Percentiles rank a stretch among this genome's conserved stretches.
These are phyloP conservation scores for Ariopsis seemanni DNA, from an alignment of 2,113 vertebrate species.

Conservation along the genomic window DNA sequence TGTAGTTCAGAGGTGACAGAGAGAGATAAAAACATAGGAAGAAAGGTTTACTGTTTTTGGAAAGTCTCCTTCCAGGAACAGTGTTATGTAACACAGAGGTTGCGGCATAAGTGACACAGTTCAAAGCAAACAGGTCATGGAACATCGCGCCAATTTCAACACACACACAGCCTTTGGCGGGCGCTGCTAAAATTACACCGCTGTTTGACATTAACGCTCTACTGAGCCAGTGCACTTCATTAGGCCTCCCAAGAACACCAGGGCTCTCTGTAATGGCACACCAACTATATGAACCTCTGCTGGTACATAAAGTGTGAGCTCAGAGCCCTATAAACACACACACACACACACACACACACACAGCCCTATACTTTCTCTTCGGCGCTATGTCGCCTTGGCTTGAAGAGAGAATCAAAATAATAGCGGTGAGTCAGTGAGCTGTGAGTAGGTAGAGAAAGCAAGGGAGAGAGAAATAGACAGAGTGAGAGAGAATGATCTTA, in stretches of 20 bases:
- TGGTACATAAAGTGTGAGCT: constrained; percentile 4
- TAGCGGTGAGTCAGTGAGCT: constrained; percentile 44
- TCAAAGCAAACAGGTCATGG: constrained; percentile 34
- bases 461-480: constrained; percentile 20
- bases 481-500: constrained; percentile 13
- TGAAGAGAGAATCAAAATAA: constrained; percentile 44
- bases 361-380: background rate
- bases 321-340: background rate
- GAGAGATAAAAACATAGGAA: constrained; percentile 69
- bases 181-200: constrained; percentile 16
- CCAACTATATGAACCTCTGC: background rate
- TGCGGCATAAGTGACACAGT: constrained; percentile 18
- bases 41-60: constrained; percentile 60
- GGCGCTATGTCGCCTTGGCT: constrained; percentile 28
- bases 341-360: background rate
- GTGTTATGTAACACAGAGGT: constrained; percentile 34
- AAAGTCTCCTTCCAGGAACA: constrained; percentile 51
- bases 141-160: background rate
- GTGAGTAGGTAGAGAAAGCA: constrained; percentile 37
- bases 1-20: constrained; percentile 59
- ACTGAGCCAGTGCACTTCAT: constrained; percentile 40
- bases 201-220: constrained; percentile 50
- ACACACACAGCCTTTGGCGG: background rate
- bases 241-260: constrained; percentile 19
- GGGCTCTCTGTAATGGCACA: constrained; percentile 23